These are phyloP conservation scores for Megamerina dolium DNA, from an alignment of 2,888 invertebrate genomes.

Conservation along the genomic window DNA sequence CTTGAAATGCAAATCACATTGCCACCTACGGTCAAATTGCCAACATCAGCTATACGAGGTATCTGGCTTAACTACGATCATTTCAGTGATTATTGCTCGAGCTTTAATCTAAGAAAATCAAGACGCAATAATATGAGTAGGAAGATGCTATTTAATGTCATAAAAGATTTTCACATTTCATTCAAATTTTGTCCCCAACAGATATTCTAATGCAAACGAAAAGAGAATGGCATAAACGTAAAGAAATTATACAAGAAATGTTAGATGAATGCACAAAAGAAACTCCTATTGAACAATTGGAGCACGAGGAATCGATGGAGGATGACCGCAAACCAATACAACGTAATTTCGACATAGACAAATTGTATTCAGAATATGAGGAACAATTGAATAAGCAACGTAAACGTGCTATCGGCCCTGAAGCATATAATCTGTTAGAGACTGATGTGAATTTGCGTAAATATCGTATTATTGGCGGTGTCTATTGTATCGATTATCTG, in stretches of 20 bases:
- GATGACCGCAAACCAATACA: conserved; percentile 31
- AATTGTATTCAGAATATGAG: conserved; percentile 47
- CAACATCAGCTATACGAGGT: conserved; percentile 50
- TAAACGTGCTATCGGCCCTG: conserved; percentile 40
- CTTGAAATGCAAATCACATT: conserved; percentile 49
- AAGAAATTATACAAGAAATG: conserved; percentile 45
- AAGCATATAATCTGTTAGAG: conserved; percentile 47
- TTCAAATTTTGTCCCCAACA: conserved; percentile 11
- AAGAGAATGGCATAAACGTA: conserved; percentile 48
- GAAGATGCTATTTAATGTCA: neutral
- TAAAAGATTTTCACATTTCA: too few relatives aligned
- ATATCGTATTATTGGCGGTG: conserved; percentile 69
- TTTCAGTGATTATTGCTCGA: conserved; percentile 51
- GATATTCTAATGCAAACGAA: conserved; percentile 45
- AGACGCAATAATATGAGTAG: conserved; percentile 34
- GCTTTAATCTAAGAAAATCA: conserved; percentile 33
- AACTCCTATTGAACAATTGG: conserved; percentile 31
- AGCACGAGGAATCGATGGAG: conserved; percentile 33
- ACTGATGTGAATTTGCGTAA: conserved; percentile 70
- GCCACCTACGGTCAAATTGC: conserved; percentile 48
- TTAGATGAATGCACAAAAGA: conserved; percentile 42
- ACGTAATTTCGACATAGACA: conserved; percentile 44
- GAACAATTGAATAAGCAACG: conserved; percentile 42
- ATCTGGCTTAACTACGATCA: conserved; percentile 55
- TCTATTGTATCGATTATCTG: conserved; percentile 66